Evolutionary conservation across 2,888 invertebrate species (phyloP).

Genomic region (Morpho achilles): DNA sequence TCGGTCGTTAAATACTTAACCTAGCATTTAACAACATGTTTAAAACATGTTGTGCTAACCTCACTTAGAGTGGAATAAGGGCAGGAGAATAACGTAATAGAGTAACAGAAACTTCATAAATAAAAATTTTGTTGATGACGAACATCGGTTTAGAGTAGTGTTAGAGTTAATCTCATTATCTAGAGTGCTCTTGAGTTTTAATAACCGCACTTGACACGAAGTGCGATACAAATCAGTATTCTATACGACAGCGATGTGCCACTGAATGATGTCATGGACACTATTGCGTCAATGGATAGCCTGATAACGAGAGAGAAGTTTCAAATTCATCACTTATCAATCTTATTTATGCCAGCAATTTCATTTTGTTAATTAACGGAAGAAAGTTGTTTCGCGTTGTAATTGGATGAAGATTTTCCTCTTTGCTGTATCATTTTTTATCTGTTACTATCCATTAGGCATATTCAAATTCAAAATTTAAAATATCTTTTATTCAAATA

Average conservation of each 20-base stretch:
- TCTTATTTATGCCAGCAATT: too few species aligned
- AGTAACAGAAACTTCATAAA: slow-evolving; percentile 26
- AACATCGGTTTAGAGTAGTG: slow-evolving; percentile 32
- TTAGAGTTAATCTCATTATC: slow-evolving; percentile 67
- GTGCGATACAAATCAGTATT: slow-evolving; percentile 56
- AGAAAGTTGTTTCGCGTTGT: too few species aligned
- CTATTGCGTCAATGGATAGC: slow-evolving; percentile 46
- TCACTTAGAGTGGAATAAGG: too few species aligned
- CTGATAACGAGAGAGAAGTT: slow-evolving; percentile 13
- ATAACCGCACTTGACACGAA: slow-evolving; percentile 62
- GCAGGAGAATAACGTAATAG: background rate
- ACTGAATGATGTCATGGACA: slow-evolving; percentile 41
- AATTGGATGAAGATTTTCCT: too few species aligned
- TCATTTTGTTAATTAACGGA: too few species aligned
- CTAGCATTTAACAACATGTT: too few species aligned
- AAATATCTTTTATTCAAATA: too few species aligned
- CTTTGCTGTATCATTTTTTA: too few species aligned
- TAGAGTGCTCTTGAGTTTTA: slow-evolving; percentile 71
- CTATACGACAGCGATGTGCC: slow-evolving; percentile 43
- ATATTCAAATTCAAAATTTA: too few species aligned
- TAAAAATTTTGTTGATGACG: slow-evolving; percentile 33
- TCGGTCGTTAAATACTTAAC: too few species aligned
- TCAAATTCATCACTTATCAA: background rate
- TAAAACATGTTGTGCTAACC: too few species aligned
- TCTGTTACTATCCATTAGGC: too few species aligned